Evolutionary conservation across 2,888 invertebrate species (phyloP).

Genomic region (Drosophila melanosoma): DNA sequence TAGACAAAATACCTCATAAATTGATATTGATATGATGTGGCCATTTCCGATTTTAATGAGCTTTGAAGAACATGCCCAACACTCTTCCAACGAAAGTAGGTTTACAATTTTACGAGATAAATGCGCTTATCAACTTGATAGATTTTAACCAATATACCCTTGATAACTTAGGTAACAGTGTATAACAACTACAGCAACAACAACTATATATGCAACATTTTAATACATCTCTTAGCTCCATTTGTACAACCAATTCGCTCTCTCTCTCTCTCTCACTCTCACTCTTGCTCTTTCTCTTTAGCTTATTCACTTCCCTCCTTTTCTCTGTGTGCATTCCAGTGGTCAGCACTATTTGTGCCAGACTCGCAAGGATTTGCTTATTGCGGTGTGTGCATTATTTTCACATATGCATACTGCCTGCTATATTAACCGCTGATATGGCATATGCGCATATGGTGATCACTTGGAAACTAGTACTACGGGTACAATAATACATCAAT

Average conservation of each 20-base stretch:
- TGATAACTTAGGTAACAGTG: neutral
- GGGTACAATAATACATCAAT: neutral
- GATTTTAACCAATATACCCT: neutral
- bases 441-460: neutral
- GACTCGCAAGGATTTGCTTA: neutral
- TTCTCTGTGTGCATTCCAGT: neutral
- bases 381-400: constrained; percentile 7
- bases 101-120: neutral
- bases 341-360: neutral
- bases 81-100: neutral
- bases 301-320: neutral
- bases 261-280: neutral
- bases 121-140: neutral
- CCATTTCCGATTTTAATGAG: neutral
- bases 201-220: neutral
- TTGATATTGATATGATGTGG: neutral
- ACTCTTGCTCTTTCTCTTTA: neutral
- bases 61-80: neutral
- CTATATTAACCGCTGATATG: neutral
- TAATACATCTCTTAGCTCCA: neutral
- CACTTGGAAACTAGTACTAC: neutral
- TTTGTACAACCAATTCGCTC: neutral
- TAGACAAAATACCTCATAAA: no score
- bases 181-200: neutral
- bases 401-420: neutral